Base-by-base conservation (phyloP, 2,797 vertebrate genomes). In the Oryzias sinensis region DNA sequence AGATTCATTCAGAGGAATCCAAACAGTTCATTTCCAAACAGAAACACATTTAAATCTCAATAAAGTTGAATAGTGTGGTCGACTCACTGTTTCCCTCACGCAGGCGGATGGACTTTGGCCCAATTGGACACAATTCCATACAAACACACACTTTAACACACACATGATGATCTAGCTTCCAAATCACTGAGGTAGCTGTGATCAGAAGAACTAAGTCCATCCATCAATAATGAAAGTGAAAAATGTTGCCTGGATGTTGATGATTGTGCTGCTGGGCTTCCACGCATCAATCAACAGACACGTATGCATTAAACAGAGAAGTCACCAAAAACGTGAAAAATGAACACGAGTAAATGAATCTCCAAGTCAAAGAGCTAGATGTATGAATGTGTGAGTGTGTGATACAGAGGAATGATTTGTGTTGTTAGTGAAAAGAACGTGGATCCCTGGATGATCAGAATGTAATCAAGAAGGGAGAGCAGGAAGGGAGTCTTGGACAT, bases 231-330 rank as follows among this genome's bases (percentile, higher is more conserved):
- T 68, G 79, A 85, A 77, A 88, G 87, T 88, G 84, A 90, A 81
- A 87, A 88, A 90, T 88, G 82, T 86, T 57, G 48, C 72, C 74
- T 86, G 85, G 87, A 88, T 89, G 83, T 86, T 73, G 81, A 78
- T 77, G 85, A 89, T 89, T 90, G 85, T 84, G 72, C 86, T 78
- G 56, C 56, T 43, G 79, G 74, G 81, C 74, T 83, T 77, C 65
- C 33, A 57, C 7, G 1, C 81, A 90, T 88, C 85, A 79, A 88
- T 90, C 88, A 90, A 53, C 14, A 6, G 17, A 75, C 72, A 76
- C 72, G 63, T 72, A 70, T 66, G 76, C 82, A 80, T 82, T 83
- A 79, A 78, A 78, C 59, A 59, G 65, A 65, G 74, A 67, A 60
- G 80, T 68, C 51, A 43, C 66, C 79, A 76, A 57, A 65, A 82